Conservation (phyloP, 2,888 invertebrate species). For the Mechanitis messenoides region DNA sequence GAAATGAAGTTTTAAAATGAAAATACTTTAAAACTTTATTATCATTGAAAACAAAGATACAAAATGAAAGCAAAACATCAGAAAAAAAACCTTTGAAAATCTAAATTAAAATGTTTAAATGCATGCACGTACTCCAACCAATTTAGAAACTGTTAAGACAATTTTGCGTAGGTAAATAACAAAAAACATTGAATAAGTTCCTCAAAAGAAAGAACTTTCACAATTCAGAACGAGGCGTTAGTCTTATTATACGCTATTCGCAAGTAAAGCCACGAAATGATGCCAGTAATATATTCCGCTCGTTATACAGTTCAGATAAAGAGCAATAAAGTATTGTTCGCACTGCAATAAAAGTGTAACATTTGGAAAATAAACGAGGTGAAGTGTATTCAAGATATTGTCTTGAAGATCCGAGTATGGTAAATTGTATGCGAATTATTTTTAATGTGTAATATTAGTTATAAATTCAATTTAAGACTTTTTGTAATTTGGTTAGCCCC, state of each 20-base stretch:
- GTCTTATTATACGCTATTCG: constrained; percentile 6
- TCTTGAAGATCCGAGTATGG: constrained; percentile 20
- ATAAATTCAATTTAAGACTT: neutral
- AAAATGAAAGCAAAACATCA: no score
- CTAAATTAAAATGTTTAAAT: no score
- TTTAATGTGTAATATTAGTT: neutral
- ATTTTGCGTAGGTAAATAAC: neutral
- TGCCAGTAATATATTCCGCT: constrained; percentile 7
- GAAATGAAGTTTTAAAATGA: no score
- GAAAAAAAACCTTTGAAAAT: no score
- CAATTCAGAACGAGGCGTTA: neutral
- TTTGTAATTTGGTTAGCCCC: neutral
- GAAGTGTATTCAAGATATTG: constrained; percentile 24
- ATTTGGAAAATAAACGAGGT: constrained; percentile 28
- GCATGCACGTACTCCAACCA: no score
- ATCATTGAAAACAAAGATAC: no score
- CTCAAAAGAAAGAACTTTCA: constrained; percentile 3
- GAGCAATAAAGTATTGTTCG: constrained; percentile 28
- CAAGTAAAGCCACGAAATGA: constrained; percentile 5
- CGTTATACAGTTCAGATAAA: constrained; percentile 20
- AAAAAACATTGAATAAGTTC: neutral
- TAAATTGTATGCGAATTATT: constrained; percentile 14
- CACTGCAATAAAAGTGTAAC: constrained; percentile 29
- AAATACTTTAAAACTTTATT: no score
- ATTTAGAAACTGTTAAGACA: no score